Conservation (phyloP, 2,888 invertebrate species). For the Napeogenes inachia region DNA sequence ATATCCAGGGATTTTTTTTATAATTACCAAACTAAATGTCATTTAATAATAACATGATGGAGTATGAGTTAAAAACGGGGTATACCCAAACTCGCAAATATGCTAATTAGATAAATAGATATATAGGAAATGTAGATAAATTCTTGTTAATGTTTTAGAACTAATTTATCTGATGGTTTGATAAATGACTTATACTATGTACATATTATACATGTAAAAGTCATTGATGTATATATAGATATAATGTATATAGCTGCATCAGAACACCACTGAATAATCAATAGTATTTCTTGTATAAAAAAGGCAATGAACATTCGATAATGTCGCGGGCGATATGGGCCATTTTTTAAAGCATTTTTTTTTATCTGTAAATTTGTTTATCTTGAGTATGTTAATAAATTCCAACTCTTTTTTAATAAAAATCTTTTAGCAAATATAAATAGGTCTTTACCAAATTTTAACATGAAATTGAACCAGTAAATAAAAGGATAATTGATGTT, state of each 20-base stretch:
- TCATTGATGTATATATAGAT: slow-evolving; percentile 49
- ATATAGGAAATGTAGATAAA: slow-evolving; percentile 38
- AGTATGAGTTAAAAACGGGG: background rate
- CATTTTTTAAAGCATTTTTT: background rate
- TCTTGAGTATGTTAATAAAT: no score
- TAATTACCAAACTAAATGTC: no score
- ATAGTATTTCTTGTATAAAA: slow-evolving; percentile 33
- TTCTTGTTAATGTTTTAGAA: slow-evolving; percentile 38
- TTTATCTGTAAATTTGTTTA: slow-evolving; percentile 8
- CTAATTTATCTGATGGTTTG: slow-evolving; percentile 37
- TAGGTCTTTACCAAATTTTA: no score
- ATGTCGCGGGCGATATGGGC: slow-evolving; percentile 28
- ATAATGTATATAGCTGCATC: slow-evolving; percentile 48
- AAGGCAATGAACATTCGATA: background rate
- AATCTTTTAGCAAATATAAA: no score
- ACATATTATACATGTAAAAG: slow-evolving; percentile 42
- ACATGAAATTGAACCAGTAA: no score
- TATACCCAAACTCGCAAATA: background rate
- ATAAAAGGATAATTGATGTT: no score
- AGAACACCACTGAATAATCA: slow-evolving; percentile 39
- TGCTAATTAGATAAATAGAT: slow-evolving; percentile 29
- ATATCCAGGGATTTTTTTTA: no score
- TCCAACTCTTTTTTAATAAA: no score
- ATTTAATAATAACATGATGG: background rate
- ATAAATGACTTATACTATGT: slow-evolving; percentile 37